phyloP scores from a whole-genome alignment of 2,113 vertebrate genomes.

The Gadus chalcogrammus region DNA sequence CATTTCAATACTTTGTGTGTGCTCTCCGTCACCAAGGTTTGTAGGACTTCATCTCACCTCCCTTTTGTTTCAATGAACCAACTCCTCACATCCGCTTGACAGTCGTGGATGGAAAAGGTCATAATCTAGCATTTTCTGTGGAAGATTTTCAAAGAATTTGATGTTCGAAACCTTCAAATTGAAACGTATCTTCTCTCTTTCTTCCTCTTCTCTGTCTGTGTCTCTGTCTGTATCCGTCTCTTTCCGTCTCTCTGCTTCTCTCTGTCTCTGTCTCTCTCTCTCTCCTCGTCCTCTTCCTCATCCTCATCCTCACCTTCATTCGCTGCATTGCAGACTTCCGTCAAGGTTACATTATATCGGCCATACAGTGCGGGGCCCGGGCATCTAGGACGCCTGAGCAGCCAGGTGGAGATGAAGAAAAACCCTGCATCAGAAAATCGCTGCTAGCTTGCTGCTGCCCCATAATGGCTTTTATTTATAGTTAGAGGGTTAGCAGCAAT shows the following conservation, averaged over 20 bases:
- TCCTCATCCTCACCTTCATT: constrained; percentile 21
- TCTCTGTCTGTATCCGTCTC: background rate
- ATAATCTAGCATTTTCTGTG: no score
- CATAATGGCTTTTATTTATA: constrained; percentile 32
- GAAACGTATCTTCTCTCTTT: no score
- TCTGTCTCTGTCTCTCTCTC: constrained; percentile 15
- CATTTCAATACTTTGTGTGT: no score
- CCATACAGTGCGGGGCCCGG: constrained; percentile 9
- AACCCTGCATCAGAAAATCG: background rate
- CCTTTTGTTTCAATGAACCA: no score
- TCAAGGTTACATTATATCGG: constrained; percentile 57
- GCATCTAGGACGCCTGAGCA: constrained; percentile 12
- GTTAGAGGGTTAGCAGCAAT: no score
- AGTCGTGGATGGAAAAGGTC: no score
- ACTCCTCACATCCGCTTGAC: no score
- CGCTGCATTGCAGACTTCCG: constrained; percentile 63
- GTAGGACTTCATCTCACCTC: no score
- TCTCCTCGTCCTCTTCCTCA: constrained; percentile 7
- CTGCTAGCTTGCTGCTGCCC: background rate
- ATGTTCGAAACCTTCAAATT: background rate
- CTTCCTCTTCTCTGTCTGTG: constrained; percentile 8
- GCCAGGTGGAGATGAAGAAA: background rate
- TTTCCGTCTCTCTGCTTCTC: background rate
- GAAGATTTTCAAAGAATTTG: no score
- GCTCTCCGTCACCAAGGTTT: no score